Percentiles rank a stretch among this genome's conserved stretches.
Evolutionary conservation across 2,888 invertebrate species (phyloP).

Genomic region (Dendrolimus pini): DNA sequence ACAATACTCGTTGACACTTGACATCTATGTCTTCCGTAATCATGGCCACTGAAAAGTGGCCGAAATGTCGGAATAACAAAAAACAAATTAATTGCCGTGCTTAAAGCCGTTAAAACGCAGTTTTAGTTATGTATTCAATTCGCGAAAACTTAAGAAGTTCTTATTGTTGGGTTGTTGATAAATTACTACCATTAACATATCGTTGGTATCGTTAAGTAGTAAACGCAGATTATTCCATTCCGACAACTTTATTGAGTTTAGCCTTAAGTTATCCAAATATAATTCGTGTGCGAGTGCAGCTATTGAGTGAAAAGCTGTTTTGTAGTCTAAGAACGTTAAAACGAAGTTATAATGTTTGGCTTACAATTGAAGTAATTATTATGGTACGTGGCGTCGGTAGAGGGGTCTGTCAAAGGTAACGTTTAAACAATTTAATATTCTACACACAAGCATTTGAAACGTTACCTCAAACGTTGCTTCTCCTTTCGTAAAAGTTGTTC

Average conservation of each 20-base stretch:
- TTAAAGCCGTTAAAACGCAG: constrained; percentile 8
- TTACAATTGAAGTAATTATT: constrained; percentile 62
- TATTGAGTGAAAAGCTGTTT: constrained; percentile 20
- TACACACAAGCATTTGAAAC: constrained; percentile 70
- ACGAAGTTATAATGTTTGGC: constrained; percentile 51
- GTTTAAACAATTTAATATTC: constrained; percentile 76
- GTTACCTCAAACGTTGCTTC: constrained; percentile 67
- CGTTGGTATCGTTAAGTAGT: too few relatives aligned
- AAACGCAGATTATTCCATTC: constrained; percentile 24
- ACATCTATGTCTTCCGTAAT: too few relatives aligned
- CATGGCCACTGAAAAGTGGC: too few relatives aligned
- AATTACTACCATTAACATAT: constrained; percentile 24
- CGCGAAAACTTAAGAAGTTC: too few relatives aligned
- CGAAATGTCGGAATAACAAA: too few relatives aligned
- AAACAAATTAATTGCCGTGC: too few relatives aligned
- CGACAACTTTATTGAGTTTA: constrained; percentile 35
- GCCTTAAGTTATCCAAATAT: constrained; percentile 33
- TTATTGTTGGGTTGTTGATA: constrained; percentile 21
- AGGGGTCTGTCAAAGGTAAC: constrained; percentile 63
- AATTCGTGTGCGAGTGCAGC: constrained; percentile 20
- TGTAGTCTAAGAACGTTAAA: constrained; percentile 28
- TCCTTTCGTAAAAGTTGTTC: constrained; percentile 69
- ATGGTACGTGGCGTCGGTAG: constrained; percentile 49
- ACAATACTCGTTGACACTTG: too few relatives aligned
- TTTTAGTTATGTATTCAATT: constrained; percentile 17